phyloP scores from a whole-genome alignment of 2,797 vertebrate species.

The Poeciliopsis paucimaculata region DNA sequence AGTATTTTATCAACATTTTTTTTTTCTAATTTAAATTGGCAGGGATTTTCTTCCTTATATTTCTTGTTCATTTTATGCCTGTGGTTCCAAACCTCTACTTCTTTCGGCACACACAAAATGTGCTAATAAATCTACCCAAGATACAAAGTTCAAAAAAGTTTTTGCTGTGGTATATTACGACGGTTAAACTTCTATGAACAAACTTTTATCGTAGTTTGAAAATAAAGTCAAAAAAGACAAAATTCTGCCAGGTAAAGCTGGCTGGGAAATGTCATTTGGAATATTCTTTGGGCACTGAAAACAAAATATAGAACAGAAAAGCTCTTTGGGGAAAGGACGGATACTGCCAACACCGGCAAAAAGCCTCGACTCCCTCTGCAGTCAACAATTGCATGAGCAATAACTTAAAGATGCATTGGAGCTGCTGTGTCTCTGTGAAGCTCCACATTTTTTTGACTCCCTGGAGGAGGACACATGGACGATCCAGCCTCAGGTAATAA shows the following conservation, averaged over 20 bases:
- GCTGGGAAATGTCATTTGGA: background rate
- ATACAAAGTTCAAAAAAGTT: too few relatives aligned
- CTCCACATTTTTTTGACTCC: constrained; percentile 22
- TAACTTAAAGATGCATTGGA: constrained; percentile 53
- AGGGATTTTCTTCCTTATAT: too few relatives aligned
- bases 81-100: too few relatives aligned
- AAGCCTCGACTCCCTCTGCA: background rate
- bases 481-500: constrained; percentile 57
- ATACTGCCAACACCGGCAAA: background rate
- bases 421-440: constrained; percentile 53
- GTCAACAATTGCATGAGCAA: background rate
- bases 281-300: background rate
- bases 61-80: too few relatives aligned
- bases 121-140: too few relatives aligned
- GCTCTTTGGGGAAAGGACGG: background rate
- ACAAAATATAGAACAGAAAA: background rate
- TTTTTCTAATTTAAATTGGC: too few relatives aligned
- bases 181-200: background rate
- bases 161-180: too few relatives aligned
- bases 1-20: too few relatives aligned
- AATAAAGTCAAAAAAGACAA: background rate
- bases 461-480: constrained; percentile 13
- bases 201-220: background rate
- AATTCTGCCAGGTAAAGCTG: background rate
- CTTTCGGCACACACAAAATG: too few relatives aligned